Evolutionary conservation across 2,797 vertebrate species (phyloP).

Genomic region (Rhynchonycteris naso): DNA sequence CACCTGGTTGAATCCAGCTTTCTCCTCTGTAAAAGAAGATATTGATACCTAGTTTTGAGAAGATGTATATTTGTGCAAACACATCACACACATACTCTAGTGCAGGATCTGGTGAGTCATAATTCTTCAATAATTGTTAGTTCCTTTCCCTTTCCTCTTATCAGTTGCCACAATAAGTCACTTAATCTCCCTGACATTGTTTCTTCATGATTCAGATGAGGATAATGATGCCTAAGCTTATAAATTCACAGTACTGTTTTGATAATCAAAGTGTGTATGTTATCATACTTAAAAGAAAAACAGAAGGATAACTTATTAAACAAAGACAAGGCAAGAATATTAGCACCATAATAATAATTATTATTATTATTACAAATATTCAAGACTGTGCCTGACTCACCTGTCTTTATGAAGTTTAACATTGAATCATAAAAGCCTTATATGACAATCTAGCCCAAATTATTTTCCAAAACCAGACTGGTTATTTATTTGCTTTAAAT

Average conservation of each 20-base stretch:
- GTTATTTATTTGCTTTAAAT: conserved; percentile 34
- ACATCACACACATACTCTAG: neutral
- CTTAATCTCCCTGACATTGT: conserved; percentile 48
- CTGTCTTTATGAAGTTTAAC: conserved; percentile 66
- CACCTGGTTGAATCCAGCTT: neutral
- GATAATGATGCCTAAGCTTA: conserved; percentile 45
- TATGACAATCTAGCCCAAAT: neutral
- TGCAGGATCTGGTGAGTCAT: neutral
- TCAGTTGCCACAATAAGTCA: conserved; percentile 46
- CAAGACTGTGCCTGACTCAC: conserved; percentile 60
- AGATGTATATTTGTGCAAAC: neutral
- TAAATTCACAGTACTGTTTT: conserved; percentile 21
- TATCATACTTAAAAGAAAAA: conserved; percentile 25
- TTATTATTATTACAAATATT: conserved; percentile 58
- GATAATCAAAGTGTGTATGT: conserved; percentile 56
- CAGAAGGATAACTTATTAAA: conserved; percentile 46
- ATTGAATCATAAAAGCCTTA: conserved; percentile 54
- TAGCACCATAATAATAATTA: conserved; percentile 61
- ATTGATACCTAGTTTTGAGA: conserved; percentile 3
- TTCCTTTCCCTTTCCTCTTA: conserved; percentile 34
- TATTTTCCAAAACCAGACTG: conserved; percentile 47
- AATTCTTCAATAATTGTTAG: conserved; percentile 36
- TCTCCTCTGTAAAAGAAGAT: neutral
- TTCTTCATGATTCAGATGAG: conserved; percentile 37
- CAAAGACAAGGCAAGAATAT: conserved; percentile 60